Evolutionary conservation across 2,797 vertebrate species (phyloP), one percentile per base, ranked within the genome.

Genomic region (Euphonia xanthogaster): DNA sequence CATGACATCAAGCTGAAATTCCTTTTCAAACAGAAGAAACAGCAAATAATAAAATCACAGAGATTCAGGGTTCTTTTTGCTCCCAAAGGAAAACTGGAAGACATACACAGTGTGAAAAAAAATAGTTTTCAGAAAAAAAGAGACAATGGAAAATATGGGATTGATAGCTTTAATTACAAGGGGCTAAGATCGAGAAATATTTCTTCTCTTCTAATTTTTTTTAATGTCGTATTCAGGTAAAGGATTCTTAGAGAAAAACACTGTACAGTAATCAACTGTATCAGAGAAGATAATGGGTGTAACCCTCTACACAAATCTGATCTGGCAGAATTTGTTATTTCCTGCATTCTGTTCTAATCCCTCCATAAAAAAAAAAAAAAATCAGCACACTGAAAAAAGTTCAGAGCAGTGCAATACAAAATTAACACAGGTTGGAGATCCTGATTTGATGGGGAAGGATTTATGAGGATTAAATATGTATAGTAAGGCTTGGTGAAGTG

Each of bases 401-500:
- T 96, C 81, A 90, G 89, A 95, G 75, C 45, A 91, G 31, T 55
- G 79, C 31, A 88, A 70, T 15, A 37, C 37, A 62, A 89, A 91
- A 65, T 93, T 74, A 94, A 61, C 71, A 89, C 1, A 2, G 21
- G 31, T 7, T 88, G 78, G 31, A 95, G 84, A 83, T 80, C 89
- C 68, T 77, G 78, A 93, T 93, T 95, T 68, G 75, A 93, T 82
- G 67, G 55, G 8, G 51, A 87, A 92, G 57, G 54, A 88, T 93
- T 93, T 94, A 68, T 6, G 28, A 94, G 25, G 15, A 68, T 91
- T 66, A 94, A 95, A 55, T 35, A 74, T 14, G n/a, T 94, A 94
- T 53, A 57, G 50, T 58, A 65, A 12, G 78, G 68, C 39, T 25
- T 60, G 37, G 42, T 1, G 0, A 92, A 95, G 50, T 40, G 72